phyloP scores from a whole-genome alignment of 2,888 invertebrate genomes.

The Nephrotoma flavescens region DNA sequence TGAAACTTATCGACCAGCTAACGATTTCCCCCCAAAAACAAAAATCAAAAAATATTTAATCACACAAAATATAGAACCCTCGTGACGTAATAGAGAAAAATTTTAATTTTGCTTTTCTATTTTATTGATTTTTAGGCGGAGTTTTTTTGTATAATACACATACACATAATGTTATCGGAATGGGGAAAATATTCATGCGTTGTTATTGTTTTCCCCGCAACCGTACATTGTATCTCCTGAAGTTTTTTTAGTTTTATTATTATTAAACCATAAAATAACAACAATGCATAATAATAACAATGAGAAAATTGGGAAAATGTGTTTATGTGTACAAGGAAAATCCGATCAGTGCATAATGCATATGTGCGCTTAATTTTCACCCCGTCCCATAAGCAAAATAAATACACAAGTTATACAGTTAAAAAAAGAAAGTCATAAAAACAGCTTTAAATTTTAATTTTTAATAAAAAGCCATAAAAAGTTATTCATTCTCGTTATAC shows the following conservation, averaged over 20 bases:
- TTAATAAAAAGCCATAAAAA: background rate
- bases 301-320: background rate
- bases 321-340: background rate
- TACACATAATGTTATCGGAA: background rate
- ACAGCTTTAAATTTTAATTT: background rate
- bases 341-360: background rate
- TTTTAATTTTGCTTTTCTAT: background rate
- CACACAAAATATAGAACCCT: background rate
- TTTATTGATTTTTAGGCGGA: background rate
- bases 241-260: background rate
- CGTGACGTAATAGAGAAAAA: background rate
- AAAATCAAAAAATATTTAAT: background rate
- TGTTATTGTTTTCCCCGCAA: background rate
- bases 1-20: background rate
- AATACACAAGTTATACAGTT: background rate
- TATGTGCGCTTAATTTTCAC: background rate
- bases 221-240: background rate
- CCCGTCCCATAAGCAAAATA: background rate
- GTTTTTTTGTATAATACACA: background rate
- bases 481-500: background rate
- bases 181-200: background rate
- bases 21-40: background rate
- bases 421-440: background rate
- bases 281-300: background rate
- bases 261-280: background rate